These are phyloP conservation scores for Melipona bicolor DNA, from an alignment of 2,888 invertebrate genomes.

Conservation along the genomic window DNA sequence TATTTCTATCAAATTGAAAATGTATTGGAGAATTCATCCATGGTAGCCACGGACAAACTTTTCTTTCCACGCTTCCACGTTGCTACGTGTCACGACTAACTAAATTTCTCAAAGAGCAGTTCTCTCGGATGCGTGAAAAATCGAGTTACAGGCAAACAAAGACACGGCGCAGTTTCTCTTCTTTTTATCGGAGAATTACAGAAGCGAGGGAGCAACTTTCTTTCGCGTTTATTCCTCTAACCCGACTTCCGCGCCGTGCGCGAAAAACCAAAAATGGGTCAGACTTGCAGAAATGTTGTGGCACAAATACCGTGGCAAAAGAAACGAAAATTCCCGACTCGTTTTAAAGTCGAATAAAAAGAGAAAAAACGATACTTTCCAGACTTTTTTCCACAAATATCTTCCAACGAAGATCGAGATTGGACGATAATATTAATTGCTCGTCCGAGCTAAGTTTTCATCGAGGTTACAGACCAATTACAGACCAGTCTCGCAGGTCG, in stretches of 20 bases:
- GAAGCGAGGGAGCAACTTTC: not conserved
- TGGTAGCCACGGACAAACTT: no score
- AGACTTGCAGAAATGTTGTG: not conserved
- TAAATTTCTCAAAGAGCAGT: no score
- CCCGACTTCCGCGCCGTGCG: not conserved
- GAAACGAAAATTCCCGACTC: not conserved
- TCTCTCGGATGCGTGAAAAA: slow-evolving; percentile 6
- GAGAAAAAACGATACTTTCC: not conserved
- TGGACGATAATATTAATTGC: not conserved
- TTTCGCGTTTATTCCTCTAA: slow-evolving; percentile 7
- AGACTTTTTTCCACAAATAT: not conserved
- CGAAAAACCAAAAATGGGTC: no score
- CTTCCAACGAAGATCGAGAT: not conserved
- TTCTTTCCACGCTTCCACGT: no score
- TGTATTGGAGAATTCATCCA: no score
- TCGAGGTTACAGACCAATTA: not conserved
- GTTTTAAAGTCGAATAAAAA: not conserved
- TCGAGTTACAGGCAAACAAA: slow-evolving; percentile 26
- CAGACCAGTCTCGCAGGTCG: not conserved
- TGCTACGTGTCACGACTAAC: no score
- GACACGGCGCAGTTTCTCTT: not conserved
- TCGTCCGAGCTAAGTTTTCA: not conserved
- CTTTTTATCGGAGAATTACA: slow-evolving; percentile 29
- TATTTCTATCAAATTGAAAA: no score
- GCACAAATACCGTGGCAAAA: not conserved